Evolutionary conservation across 2,797 vertebrate genomes (phyloP).

Genomic region (Cryptoblepharus egeriae): DNA sequence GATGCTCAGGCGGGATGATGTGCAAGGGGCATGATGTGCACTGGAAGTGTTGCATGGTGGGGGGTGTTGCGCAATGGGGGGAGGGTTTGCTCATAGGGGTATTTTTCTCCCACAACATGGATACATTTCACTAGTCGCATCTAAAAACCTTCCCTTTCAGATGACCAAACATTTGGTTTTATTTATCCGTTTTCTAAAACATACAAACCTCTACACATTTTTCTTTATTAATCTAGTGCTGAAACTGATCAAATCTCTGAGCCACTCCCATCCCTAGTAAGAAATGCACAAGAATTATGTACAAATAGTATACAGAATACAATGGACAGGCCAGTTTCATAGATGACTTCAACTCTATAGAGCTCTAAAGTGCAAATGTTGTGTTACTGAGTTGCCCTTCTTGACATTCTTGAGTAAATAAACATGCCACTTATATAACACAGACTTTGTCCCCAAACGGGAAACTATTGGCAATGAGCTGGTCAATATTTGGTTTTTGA

Average conservation of each 20-base stretch:
- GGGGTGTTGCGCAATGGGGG: no score
- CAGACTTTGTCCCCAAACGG: not conserved
- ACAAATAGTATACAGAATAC: not conserved
- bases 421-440: not conserved
- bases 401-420: not conserved
- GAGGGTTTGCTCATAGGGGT: no score
- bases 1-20: no score
- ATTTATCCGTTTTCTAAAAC: no score
- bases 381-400: not conserved
- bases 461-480: slow-evolving; percentile 1
- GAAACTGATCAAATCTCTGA: no score
- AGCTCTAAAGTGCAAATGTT: not conserved
- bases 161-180: not conserved
- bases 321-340: not conserved
- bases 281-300: no score
- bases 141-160: not conserved
- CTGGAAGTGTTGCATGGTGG: no score
- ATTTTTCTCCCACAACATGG: no score
- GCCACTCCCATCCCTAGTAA: no score
- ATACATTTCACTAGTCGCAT: no score
- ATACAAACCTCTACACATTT: no score
- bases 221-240: not conserved
- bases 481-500: slow-evolving; percentile 9
- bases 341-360: not conserved
- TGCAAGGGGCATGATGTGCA: no score